Evolutionary conservation across 1,140 invertebrate species (phyloP).

Genomic region (Babylonia areolata): DNA sequence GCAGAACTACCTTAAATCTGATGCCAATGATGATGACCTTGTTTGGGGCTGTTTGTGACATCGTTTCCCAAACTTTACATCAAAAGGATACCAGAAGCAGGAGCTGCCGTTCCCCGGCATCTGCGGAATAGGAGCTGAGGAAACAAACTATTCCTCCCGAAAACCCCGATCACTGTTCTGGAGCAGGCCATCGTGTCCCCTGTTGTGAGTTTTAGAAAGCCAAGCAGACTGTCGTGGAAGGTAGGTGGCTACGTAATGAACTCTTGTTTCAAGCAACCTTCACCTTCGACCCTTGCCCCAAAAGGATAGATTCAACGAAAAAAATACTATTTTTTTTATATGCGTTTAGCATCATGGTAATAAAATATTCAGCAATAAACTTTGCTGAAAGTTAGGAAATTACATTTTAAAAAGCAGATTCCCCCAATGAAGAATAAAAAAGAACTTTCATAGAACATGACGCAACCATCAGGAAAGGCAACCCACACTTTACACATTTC

Average conservation of each 20-base stretch:
- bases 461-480: slow-evolving; percentile 22
- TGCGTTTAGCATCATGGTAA: background rate
- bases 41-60: background rate
- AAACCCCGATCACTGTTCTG: slow-evolving; percentile 22
- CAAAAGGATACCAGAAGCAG: slow-evolving; percentile 32
- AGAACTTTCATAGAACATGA: background rate
- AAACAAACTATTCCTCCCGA: slow-evolving; percentile 14
- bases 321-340: background rate
- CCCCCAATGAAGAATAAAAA: too few relatives aligned
- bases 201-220: too few relatives aligned
- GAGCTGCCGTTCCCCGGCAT: slow-evolving; percentile 22
- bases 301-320: background rate
- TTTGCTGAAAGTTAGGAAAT: too few relatives aligned
- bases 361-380: too few relatives aligned
- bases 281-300: background rate
- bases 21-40: background rate
- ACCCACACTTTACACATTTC: slow-evolving; percentile 6
- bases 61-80: background rate
- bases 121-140: slow-evolving; percentile 18
- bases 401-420: too few relatives aligned
- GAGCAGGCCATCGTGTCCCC: slow-evolving; percentile 3
- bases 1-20: background rate
- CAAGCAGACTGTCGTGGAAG: too few relatives aligned
- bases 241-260: background rate
- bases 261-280: background rate